phyloP scores from a whole-genome alignment of 2,888 invertebrate genomes.

The Trissonchulus latispiculum region DNA sequence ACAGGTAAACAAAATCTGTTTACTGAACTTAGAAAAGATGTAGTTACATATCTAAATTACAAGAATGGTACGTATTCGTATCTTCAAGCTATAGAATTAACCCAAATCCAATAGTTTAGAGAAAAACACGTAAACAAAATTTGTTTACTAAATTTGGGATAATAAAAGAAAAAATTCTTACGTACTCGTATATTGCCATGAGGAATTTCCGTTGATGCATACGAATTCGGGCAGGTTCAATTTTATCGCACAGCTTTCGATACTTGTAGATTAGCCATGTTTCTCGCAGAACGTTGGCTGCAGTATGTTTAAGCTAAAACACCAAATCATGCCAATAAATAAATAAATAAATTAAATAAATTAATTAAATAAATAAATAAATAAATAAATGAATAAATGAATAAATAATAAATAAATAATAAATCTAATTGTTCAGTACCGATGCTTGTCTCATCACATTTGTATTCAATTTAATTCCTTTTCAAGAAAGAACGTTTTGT shows the following conservation, averaged over 20 bases:
- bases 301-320: constrained; percentile 90
- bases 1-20: too few relatives aligned
- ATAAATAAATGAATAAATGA: too few relatives aligned
- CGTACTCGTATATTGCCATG: constrained; percentile 94
- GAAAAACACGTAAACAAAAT: not conserved
- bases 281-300: constrained; percentile 96
- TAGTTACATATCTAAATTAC: too few relatives aligned
- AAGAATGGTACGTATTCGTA: too few relatives aligned
- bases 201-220: constrained; percentile 98
- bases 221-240: constrained; percentile 86
- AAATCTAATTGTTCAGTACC: too few relatives aligned
- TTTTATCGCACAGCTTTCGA: constrained; percentile 91
- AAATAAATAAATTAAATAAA: constrained; percentile 6
- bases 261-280: constrained; percentile 99
- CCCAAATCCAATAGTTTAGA: not conserved
- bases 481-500: too few relatives aligned
- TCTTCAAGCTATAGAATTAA: constrained; percentile 13
- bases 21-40: too few relatives aligned
- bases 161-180: not conserved
- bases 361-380: not conserved
- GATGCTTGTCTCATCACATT: too few relatives aligned
- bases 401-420: too few relatives aligned
- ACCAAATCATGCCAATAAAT: not conserved
- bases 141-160: constrained; percentile 19
- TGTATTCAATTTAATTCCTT: too few relatives aligned